These are phyloP conservation scores for Drosophila equinoxialis DNA, from an alignment of 1,140 invertebrate genomes.

Conservation along the genomic window DNA sequence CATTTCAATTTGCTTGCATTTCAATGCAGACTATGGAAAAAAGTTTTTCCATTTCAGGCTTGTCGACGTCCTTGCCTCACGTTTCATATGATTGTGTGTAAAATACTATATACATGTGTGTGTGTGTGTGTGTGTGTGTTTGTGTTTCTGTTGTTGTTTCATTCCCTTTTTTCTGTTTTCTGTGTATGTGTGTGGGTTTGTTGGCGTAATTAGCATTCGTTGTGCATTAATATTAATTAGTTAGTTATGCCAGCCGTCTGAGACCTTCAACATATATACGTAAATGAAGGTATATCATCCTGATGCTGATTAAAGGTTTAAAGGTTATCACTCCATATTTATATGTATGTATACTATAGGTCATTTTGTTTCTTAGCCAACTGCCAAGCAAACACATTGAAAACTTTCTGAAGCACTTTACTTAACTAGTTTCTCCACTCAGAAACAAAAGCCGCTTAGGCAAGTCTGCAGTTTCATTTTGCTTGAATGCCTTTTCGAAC, in stretches of 20 bases:
- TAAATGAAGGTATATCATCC: background rate
- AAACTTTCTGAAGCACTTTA: background rate
- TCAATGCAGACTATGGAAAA: constrained; percentile 62
- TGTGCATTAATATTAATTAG: constrained; percentile 80
- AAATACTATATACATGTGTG: constrained; percentile 58
- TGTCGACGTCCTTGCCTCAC: constrained; percentile 48
- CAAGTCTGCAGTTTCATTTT: constrained; percentile 62
- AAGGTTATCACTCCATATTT: background rate
- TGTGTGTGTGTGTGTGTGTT: constrained; percentile 3
- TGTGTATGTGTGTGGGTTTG: constrained; percentile 28
- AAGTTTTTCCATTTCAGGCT: constrained; percentile 73
- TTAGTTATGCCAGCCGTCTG: constrained; percentile 56
- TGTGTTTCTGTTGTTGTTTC: constrained; percentile 9
- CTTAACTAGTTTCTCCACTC: background rate
- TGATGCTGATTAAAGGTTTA: constrained; percentile 8
- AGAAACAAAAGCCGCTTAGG: constrained; percentile 65
- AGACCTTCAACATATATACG: constrained; percentile 9
- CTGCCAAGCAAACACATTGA: background rate
- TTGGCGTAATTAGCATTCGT: constrained; percentile 71
- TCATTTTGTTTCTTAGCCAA: background rate
- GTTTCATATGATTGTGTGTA: constrained; percentile 75
- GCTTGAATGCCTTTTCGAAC: background rate
- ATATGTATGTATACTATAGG: background rate
- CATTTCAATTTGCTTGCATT: constrained; percentile 80
- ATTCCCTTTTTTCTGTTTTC: constrained; percentile 15